Percentiles rank a stretch among this genome's conserved stretches.
Conservation (phyloP, 2,888 invertebrate genomes). For the Ormyrus nitidulus region DNA sequence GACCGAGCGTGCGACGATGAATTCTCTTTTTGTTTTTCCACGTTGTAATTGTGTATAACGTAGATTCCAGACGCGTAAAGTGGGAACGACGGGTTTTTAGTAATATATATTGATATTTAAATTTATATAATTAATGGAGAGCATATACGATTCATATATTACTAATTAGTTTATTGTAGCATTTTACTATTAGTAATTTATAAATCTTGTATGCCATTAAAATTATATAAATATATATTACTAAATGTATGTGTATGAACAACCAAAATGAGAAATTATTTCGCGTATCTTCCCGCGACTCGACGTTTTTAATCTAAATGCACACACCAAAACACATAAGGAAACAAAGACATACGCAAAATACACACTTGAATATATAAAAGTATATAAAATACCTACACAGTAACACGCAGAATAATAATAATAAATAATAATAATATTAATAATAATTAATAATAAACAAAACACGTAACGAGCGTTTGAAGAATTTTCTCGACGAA, state of each 20-base stretch:
- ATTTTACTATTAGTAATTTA: constrained; percentile 23
- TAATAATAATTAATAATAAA: constrained; percentile 41
- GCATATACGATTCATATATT: constrained; percentile 18
- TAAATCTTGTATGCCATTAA: constrained; percentile 7
- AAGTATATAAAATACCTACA: constrained; percentile 53
- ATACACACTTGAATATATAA: constrained; percentile 42
- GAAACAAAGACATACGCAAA: constrained; percentile 30
- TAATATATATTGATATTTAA: constrained; percentile 35
- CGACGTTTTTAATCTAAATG: constrained; percentile 54
- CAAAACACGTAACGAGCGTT: constrained; percentile 49
- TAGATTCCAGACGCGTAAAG: constrained; percentile 27
- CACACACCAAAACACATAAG: constrained; percentile 46
- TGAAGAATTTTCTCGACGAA: constrained; percentile 51
- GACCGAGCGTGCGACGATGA: constrained; percentile 28
- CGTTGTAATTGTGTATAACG: constrained; percentile 45
- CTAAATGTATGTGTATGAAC: constrained; percentile 41
- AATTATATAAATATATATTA: constrained; percentile 50
- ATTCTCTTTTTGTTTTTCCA: constrained; percentile 37
- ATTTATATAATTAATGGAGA: constrained; percentile 45
- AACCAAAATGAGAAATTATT: constrained; percentile 44
- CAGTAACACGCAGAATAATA: constrained; percentile 52
- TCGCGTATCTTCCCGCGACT: constrained; percentile 52
- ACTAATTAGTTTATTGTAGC: constrained; percentile 11
- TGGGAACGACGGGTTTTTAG: constrained; percentile 24
- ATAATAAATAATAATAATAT: constrained; percentile 47